Conservation (phyloP, 1,140 invertebrate genomes). For the Lutraria rhynchaena region DNA sequence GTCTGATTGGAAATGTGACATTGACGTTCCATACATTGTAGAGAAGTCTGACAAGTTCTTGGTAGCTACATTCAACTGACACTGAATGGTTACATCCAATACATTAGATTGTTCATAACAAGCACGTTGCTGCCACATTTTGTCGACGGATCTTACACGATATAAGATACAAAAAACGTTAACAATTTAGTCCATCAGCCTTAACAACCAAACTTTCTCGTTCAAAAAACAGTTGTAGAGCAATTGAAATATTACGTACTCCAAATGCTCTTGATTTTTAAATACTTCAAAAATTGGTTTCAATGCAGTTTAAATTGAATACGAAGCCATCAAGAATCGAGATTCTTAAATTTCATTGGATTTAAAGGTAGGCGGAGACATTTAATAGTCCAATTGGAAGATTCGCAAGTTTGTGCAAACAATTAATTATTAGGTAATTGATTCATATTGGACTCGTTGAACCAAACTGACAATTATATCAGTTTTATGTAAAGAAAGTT, state of each 20-base stretch:
- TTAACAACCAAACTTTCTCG: not conserved
- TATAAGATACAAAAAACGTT: too few relatives aligned
- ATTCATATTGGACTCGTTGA: constrained; percentile 2
- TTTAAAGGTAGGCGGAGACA: constrained; percentile 44
- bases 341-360: constrained; percentile 54
- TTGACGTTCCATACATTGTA: not conserved
- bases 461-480: constrained; percentile 47
- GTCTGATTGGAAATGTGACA: not conserved
- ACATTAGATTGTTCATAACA: constrained; percentile 44
- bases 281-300: constrained; percentile 1
- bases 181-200: too few relatives aligned
- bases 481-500: constrained; percentile 4
- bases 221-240: too few relatives aligned
- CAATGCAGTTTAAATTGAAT: constrained; percentile 26
- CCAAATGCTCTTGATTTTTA: not conserved
- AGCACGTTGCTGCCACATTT: constrained; percentile 45
- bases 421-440: constrained; percentile 53
- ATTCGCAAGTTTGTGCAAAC: constrained; percentile 50
- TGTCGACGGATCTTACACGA: not conserved
- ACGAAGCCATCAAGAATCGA: not conserved
- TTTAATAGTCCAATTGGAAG: constrained; percentile 52
- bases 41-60: constrained; percentile 45
- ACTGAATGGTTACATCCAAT: constrained; percentile 52
- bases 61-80: constrained; percentile 50
- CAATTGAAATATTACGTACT: not conserved